Base-by-base conservation (phyloP, 2,888 invertebrate genomes). In the Busseola fusca region DNA sequence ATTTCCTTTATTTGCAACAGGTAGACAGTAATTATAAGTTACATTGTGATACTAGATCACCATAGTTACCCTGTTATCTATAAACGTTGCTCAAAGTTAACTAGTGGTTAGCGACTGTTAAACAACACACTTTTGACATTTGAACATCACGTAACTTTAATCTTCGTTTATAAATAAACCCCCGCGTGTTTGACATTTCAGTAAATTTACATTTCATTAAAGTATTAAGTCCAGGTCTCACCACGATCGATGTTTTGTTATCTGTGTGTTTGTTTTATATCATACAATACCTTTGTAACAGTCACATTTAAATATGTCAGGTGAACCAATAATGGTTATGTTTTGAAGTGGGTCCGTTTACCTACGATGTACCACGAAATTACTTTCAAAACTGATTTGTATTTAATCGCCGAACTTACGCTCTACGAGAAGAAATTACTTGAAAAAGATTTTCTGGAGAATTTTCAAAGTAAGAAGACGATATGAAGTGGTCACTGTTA, bases 381-480 rank as follows among this genome's bases (percentile, higher is more conserved):
- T 14, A 4, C 14, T n/a, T 18, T 56, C 14, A 25, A 50, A 69
- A 48, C 64, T 75, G n/a, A 27, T 59, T 69, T 56, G 40, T 50
- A 48, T 40, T 69, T 54, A 63, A 59, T 10, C 6, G 40, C 10
- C 18, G 59, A 40, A 40, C 18, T 40, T 25, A 40, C 6, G 18
- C 18, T 60, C 14, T 45, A 14, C 27, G 14, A 27, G 42, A 14
- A 27, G 0, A 42, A 42, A 62, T 21, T 2, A 45, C 14, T 45
- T 16, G 7, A 21, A 45, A 1, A 30, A 62, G 9, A 0, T 45
- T 62, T 45, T 62, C 42, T 21, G 9, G 9, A 21, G 2, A 9
- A 21, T 27, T 59, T 25, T 16, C 12, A 45, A 21, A 45, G 45
- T 30, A 21, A 21, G 62, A 14, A 14, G 14, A 21, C 9, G 21